These are phyloP conservation scores for Anser cygnoides DNA, from an alignment of 2,113 vertebrate genomes.

Conservation along the genomic window DNA sequence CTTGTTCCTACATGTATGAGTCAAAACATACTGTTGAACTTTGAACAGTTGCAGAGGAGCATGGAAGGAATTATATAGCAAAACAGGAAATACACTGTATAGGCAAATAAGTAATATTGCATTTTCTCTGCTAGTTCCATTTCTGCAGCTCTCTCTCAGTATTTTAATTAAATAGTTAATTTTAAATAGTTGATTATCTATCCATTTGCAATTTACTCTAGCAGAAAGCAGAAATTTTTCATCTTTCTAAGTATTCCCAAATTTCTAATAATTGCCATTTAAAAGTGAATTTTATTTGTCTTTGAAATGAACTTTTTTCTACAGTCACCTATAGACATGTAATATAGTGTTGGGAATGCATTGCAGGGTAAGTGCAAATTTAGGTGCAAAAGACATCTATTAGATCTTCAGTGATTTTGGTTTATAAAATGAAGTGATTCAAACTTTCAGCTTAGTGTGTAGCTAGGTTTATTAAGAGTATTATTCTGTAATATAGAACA, in stretches of 20 bases:
- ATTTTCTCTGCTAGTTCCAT: background rate
- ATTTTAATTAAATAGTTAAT: background rate
- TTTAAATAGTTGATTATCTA: background rate
- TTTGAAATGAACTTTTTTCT: slow-evolving; percentile 64
- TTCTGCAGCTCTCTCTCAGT: background rate
- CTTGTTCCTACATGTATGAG: background rate
- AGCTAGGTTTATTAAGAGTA: background rate
- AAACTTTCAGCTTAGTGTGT: background rate
- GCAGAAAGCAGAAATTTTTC: slow-evolving; percentile 54
- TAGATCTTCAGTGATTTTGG: background rate
- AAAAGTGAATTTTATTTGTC: slow-evolving; percentile 61
- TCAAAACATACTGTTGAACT: background rate
- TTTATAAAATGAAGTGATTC: background rate
- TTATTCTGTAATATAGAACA: background rate
- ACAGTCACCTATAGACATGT: background rate
- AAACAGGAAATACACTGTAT: background rate
- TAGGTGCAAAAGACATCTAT: slow-evolving; percentile 2
- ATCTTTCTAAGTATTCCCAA: slow-evolving; percentile 47
- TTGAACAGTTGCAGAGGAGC: background rate
- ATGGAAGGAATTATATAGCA: background rate
- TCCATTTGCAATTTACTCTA: slow-evolving; percentile 56
- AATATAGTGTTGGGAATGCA: slow-evolving; percentile 45
- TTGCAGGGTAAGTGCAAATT: background rate
- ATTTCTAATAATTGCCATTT: slow-evolving; percentile 55
- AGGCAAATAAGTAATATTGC: background rate